Conservation (phyloP, 2,797 vertebrate species). For the Cercopithecus diana region DNA sequence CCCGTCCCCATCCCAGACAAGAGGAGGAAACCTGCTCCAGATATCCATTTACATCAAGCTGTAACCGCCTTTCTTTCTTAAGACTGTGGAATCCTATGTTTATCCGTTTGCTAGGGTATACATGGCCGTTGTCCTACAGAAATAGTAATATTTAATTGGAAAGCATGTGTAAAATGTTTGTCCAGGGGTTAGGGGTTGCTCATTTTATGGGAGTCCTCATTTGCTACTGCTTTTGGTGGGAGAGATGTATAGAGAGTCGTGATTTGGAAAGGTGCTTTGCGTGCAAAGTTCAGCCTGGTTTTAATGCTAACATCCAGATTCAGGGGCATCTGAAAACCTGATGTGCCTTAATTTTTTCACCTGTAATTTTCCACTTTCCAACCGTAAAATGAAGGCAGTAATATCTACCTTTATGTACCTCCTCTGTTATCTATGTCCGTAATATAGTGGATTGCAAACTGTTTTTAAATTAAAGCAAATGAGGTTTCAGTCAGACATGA, state of each 20-base stretch:
- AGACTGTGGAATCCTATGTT: not conserved
- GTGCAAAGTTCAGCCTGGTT: not conserved
- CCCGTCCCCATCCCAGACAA: conserved; percentile 99
- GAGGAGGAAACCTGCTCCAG: conserved; percentile 97
- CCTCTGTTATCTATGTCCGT: not conserved
- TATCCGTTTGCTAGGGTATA: not conserved
- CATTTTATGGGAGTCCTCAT: not conserved
- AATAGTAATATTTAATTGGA: not conserved
- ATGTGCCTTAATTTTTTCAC: not conserved
- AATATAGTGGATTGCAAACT: not conserved
- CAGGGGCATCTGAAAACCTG: not conserved
- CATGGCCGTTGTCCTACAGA: not conserved
- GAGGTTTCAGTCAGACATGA: not conserved
- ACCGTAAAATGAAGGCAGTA: not conserved
- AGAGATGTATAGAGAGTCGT: not conserved
- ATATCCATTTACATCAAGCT: conserved; percentile 89
- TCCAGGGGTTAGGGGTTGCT: not conserved
- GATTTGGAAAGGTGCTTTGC: not conserved
- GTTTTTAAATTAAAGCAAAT: not conserved
- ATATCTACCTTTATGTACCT: not conserved
- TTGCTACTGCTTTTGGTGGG: conserved; percentile 31
- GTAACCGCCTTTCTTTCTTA: not conserved
- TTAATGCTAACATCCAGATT: not conserved
- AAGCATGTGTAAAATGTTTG: not conserved
- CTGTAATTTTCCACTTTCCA: not conserved